These are phyloP conservation scores for Cremastinae sp. DNA, from an alignment of 2,888 invertebrate species.

Conservation along the genomic window DNA sequence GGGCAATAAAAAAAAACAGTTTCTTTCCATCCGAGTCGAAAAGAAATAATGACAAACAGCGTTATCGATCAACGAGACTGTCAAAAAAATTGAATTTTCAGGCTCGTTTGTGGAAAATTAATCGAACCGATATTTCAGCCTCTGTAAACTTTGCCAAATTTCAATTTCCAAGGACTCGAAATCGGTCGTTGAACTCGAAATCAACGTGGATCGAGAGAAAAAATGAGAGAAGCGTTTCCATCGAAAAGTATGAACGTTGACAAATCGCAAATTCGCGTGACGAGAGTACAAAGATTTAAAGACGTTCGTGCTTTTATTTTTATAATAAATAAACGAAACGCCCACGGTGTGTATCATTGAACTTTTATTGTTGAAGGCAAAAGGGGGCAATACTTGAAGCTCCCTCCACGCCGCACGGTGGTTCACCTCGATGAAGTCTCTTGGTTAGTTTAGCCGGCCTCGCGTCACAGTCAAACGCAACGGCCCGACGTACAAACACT, in stretches of 20 bases:
- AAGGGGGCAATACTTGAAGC: conserved; percentile 44
- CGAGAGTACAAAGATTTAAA: conserved; percentile 11
- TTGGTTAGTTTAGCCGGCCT: conserved; percentile 58
- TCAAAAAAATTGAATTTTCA: too few relatives aligned
- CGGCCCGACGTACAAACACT: conserved; percentile 64
- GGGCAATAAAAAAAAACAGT: too few relatives aligned
- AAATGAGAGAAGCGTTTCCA: not conserved
- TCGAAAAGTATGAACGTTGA: not conserved
- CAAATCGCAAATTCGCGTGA: not conserved
- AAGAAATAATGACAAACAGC: too few relatives aligned
- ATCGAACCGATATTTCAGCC: too few relatives aligned
- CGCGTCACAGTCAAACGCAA: conserved; percentile 72
- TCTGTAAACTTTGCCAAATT: too few relatives aligned
- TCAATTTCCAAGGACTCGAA: too few relatives aligned
- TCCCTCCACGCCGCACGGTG: conserved; percentile 42
- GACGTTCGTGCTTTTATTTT: not conserved
- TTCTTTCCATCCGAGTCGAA: too few relatives aligned
- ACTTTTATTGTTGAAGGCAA: conserved; percentile 49
- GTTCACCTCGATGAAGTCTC: conserved; percentile 61
- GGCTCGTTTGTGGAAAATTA: too few relatives aligned
- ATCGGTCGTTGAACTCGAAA: too few relatives aligned
- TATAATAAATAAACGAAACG: conserved; percentile 29
- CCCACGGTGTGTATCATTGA: conserved; percentile 30
- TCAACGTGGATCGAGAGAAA: conserved; percentile 16
- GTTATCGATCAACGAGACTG: too few relatives aligned